A percentile compares a stretch with the other conserved stretches of the same genome.
Evolutionary conservation across 2,113 vertebrate species (phyloP).

Genomic region (Egretta garzetta): DNA sequence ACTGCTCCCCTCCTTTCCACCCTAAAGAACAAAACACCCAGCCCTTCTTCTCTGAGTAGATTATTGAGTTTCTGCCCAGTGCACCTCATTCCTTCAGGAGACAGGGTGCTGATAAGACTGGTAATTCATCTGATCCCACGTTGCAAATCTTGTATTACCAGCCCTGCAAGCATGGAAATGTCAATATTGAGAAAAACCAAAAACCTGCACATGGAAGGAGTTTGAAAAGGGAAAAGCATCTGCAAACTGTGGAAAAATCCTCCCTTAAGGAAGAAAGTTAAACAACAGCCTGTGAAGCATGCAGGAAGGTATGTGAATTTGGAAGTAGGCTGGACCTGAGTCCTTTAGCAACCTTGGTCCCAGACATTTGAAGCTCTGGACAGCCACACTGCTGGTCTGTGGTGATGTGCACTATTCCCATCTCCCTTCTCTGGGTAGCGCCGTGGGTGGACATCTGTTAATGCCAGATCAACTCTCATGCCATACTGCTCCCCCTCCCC

Average conservation of each 20-base stretch:
- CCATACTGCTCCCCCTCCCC: too few relatives aligned
- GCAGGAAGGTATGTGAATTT: background rate
- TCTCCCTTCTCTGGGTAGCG: background rate
- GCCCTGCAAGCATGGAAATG: background rate
- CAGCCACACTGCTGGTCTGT: background rate
- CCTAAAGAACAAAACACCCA: background rate
- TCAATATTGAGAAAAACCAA: background rate
- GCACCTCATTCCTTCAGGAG: background rate
- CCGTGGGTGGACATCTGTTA: background rate
- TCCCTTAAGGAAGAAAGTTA: background rate
- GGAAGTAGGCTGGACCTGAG: accelerated
- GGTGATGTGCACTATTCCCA: background rate
- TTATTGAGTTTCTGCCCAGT: background rate
- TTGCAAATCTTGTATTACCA: background rate
- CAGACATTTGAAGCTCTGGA: background rate
- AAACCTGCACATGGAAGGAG: background rate
- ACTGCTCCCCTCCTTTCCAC: background rate
- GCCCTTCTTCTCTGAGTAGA: background rate
- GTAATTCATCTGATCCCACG: background rate
- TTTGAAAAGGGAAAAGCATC: background rate
- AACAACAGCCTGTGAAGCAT: background rate
- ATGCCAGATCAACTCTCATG: background rate
- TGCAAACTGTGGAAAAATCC: background rate
- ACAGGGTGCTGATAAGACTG: background rate
- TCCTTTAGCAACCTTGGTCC: background rate